Evolutionary conservation across 2,888 invertebrate species (phyloP), one percentile per base, ranked within the genome.

Genomic region (Trichopria drosophilae): DNA sequence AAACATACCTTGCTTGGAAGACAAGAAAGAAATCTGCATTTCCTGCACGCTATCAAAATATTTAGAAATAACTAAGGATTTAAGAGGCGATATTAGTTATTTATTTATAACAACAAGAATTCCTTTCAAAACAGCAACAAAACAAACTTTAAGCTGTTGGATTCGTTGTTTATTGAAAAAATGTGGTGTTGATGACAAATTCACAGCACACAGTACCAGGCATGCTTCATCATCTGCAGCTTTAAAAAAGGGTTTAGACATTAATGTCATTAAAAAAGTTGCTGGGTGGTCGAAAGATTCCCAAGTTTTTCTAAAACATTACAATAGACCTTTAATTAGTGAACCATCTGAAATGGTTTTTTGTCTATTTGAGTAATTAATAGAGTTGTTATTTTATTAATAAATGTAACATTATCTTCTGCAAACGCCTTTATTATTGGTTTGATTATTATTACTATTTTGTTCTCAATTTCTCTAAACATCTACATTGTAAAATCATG

Each of bases 161-260:
- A 43, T 58, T 6, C 46, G 34, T 20, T 10, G 40, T 3, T 6
- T 15, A 3, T 15, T 55, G 7, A 15, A 13, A 1, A 16, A 34
- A 6, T 50, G 48, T 20, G 51, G 48, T 1, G 42, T 57, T 12
- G 24, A 34, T 12, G n/a, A 20, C 2, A 46, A 48, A 7, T 51
- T 46, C 19, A 47, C 53, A 1, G 53, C 48, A 3, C 53, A 59
- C 28, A 48, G 51, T 9, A 51, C 49, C 2, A 47, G 51, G 15
- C 55, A 55, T 39, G 56, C 59, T 6, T 31, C 54, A 3, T 45
- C 40, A 1, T 50, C 47, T 16, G 47, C 40, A 9, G 46, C 50
- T 12, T n/a, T 39, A 15, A 49, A 37, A 20, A 43, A 20, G 19
- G 28, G 39, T n/a, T 7, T 43, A 4, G 28, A 34, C 29, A n/a